phyloP scores from a whole-genome alignment of 2,113 vertebrate genomes.

The Coturnix japonica region DNA sequence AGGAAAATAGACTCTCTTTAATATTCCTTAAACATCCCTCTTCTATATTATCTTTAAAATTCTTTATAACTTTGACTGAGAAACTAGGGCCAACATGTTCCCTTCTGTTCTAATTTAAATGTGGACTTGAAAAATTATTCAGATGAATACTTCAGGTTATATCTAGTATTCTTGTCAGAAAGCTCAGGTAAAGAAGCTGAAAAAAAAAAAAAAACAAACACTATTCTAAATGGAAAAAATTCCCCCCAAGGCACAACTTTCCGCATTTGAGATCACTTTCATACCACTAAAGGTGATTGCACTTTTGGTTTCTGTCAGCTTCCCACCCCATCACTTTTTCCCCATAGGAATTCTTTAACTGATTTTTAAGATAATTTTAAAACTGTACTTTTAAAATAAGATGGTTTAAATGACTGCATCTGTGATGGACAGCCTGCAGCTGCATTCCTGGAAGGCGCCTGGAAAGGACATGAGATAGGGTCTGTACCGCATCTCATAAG shows the following conservation, averaged over 20 bases:
- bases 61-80: neutral
- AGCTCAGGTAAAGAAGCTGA: neutral
- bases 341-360: neutral
- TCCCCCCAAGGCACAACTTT: neutral
- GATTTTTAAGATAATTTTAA: neutral
- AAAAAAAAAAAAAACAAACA: too few species aligned
- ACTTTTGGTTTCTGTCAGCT: neutral
- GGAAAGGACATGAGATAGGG: neutral
- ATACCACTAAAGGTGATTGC: neutral
- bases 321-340: neutral
- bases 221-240: neutral
- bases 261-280: neutral
- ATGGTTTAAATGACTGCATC: neutral
- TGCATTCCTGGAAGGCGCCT: neutral
- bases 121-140: neutral
- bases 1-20: neutral
- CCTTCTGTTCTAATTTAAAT: neutral
- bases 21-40: neutral
- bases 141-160: neutral
- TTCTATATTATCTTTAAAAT: neutral
- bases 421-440: neutral
- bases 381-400: neutral
- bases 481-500: neutral
- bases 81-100: neutral
- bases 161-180: neutral